Base-by-base conservation (phyloP, 35 echinoderm and acorn worm species). In the Lytechinus pictus region DNA sequence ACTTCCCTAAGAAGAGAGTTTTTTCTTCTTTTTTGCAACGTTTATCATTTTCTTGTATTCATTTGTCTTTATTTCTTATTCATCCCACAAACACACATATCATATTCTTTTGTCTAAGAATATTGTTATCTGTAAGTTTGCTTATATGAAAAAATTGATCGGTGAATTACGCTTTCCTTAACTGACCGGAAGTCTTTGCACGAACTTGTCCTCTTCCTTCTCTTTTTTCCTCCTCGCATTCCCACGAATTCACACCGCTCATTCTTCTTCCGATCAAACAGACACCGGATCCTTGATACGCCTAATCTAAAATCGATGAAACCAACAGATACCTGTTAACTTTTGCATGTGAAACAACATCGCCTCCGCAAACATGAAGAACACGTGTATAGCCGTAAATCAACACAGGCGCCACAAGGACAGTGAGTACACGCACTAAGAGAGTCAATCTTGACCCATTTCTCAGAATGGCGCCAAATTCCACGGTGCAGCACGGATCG, bases 281-380 rank as follows among this genome's bases (percentile, higher is more conserved):
- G 21, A 79, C 66, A 79, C 16, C 66, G 66, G 19, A 79, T 79
- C 66, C 66, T 6, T n/a, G 19, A 79, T 79, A 79, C 66, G 66
- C 66, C 14, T 79, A n/a, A 79, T 79, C 66, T 24, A 79, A 58
- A 58, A 79, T 79, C 66, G 66, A 79, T 79, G 66, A 79, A 79
- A 79, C 66, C 66, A 79, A 79, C 66, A 79, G 16, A 79, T 79
- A 79, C 19, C 66, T 79, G 66, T 79, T 79, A 79, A 79, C 66
- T n/a, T 79, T 79, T 79, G 66, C 66, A 79, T 79, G 66, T 79
- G 66, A 16, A 79, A 79, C 66, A 79, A 79, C 66, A 79, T n/a
- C 66, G 16, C 66, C 66, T 79, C 66, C n/a, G 66, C 66, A 79
- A 79, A 79, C 66, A 79, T 79, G 21, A n/a, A 16, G 66, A 79